Evolutionary conservation across 2,888 invertebrate species (phyloP).

Genomic region (Eristalinus aeneus): DNA sequence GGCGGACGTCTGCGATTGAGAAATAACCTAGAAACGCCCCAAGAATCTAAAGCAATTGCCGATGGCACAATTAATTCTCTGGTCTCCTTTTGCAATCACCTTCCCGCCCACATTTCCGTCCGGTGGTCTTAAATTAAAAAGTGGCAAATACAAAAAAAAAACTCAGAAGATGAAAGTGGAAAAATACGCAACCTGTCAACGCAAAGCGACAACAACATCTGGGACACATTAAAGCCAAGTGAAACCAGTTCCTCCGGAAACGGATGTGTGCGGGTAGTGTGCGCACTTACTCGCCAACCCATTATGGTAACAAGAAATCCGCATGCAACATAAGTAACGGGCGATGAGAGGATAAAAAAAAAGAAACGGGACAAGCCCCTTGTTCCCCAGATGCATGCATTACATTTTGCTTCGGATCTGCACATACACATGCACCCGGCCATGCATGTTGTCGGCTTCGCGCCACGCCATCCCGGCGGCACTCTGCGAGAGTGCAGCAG

Average conservation of each 20-base stretch:
- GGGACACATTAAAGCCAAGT: slow-evolving; percentile 59
- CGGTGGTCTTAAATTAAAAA: slow-evolving; percentile 30
- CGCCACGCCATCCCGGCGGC: background rate
- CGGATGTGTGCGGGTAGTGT: slow-evolving; percentile 56
- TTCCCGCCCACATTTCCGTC: background rate
- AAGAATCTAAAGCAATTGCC: slow-evolving; percentile 53
- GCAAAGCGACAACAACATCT: slow-evolving; percentile 42
- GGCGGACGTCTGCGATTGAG: background rate
- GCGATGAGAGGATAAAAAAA: background rate
- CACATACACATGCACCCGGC: slow-evolving; percentile 8
- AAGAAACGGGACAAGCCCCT: background rate
- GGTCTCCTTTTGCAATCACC: background rate
- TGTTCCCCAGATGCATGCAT: slow-evolving; percentile 58
- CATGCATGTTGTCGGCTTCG: background rate
- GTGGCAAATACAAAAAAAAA: background rate
- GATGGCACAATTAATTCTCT: slow-evolving; percentile 57
- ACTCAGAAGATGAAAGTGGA: background rate
- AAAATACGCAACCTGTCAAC: slow-evolving; percentile 30
- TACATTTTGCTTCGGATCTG: slow-evolving; percentile 36
- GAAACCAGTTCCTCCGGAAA: slow-evolving; percentile 52
- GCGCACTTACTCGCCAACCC: slow-evolving; percentile 55
- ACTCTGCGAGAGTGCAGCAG: slow-evolving; percentile 3
- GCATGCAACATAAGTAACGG: slow-evolving; percentile 18
- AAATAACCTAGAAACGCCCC: slow-evolving; percentile 41
- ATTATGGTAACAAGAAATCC: slow-evolving; percentile 67